Percentiles rank a stretch among this genome's conserved stretches.
Conservation (phyloP, 2,113 vertebrate species). For the Petrocephalus microphthalmus region DNA sequence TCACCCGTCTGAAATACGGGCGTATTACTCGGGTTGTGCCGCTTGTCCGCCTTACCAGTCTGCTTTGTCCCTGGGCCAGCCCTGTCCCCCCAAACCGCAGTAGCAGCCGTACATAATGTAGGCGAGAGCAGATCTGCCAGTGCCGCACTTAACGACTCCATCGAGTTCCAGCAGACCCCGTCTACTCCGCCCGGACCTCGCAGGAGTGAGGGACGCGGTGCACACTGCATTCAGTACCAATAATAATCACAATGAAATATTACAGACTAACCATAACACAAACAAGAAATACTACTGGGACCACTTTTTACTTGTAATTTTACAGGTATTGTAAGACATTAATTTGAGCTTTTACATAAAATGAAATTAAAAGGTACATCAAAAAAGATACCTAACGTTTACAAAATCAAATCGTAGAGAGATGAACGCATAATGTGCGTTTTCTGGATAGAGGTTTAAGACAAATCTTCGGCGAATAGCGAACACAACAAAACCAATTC, state of each 20-base stretch:
- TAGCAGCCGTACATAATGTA: slow-evolving; percentile 62
- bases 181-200: background rate
- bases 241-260: background rate
- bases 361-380: background rate
- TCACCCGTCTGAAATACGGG: background rate
- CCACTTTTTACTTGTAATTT: background rate
- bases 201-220: background rate
- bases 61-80: slow-evolving; percentile 54
- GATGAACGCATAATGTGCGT: background rate
- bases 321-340: background rate
- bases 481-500: background rate
- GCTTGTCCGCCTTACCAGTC: slow-evolving; percentile 53
- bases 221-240: slow-evolving; percentile 22
- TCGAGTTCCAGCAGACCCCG: slow-evolving; percentile 56
- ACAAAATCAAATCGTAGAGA: background rate
- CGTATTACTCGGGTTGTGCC: background rate
- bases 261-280: background rate
- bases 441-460: background rate
- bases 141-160: slow-evolving; percentile 49
- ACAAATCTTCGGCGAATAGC: background rate
- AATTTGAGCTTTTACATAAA: background rate
- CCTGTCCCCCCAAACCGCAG: slow-evolving; percentile 58
- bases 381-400: background rate
- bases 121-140: slow-evolving; percentile 47
- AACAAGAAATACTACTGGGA: background rate